Evolutionary conservation across 1,140 invertebrate genomes (phyloP), one percentile per base, ranked within the genome.

Genomic region (Orussus abietinus): DNA sequence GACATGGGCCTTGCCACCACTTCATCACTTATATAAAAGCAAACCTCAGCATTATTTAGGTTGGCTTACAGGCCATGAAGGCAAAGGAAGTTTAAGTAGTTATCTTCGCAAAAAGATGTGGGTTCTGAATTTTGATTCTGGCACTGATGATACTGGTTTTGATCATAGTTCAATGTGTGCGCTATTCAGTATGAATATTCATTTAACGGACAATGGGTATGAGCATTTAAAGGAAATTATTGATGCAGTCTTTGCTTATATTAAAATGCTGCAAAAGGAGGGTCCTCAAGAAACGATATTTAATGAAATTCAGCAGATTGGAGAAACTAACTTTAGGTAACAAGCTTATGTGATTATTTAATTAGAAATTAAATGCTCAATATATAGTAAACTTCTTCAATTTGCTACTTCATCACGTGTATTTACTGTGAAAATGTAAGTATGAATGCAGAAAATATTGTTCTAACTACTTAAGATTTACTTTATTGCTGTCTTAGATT

Each of bases 1-100:
- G 5, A 86, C 80, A 3, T 95, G 89, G 89, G 76, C 81, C 5
- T 77, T 92, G 68, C 85, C 87, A n/a, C 77, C 86, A 1, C 61
- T 88, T n/a, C 61, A 79, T 42, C 64, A 83, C 30, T 73, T 83
- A 11, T 93, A 92, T 62, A 81, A 80, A 64, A 78, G 75, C 17
- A 90, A 90, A 67, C 86, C 88, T 0, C 76, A 87, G 43, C 75
- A 86, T 31, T 92, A 93, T 53, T 59, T 96, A 0, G 83, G 85
- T 1, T 89, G 84, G 69, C 65, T 96, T 4, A 69, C 96, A 4
- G 92, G 90, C 1, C 86, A 96, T 64, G 91, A 96, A 71, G 92
- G 92, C 2, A 80, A 83, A 51, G 91, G 90, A 14, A 92, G 89
- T 52, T 67, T 96, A 7, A 78, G 92, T 1, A 86, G 87, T 22